Evolutionary conservation across 2,113 vertebrate species (phyloP).

Genomic region (Dicaeum eximium): DNA sequence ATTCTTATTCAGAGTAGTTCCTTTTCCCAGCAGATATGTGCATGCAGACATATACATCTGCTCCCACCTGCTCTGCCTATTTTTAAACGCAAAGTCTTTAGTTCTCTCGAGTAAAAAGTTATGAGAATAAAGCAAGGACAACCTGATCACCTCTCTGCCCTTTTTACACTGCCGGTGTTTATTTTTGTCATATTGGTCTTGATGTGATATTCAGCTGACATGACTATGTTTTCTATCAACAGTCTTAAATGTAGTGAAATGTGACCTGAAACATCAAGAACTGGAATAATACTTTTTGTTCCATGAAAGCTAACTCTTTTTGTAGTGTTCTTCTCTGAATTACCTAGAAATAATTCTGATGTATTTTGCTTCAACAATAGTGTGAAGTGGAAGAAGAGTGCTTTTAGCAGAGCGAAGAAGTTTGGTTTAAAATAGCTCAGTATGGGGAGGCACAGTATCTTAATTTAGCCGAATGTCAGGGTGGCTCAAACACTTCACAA

Average conservation of each 20-base stretch:
- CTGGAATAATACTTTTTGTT: neutral
- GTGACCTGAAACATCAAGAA: neutral
- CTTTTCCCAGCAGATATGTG: neutral
- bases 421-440: constrained; percentile 33
- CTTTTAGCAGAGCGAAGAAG: neutral
- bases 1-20: neutral
- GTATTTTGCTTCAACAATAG: neutral
- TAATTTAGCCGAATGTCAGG: constrained; percentile 20
- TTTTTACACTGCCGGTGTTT: constrained; percentile 5
- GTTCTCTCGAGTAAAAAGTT: neutral
- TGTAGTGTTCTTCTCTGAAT: neutral
- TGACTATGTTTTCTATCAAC: neutral
- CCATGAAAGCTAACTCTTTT: neutral
- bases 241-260: neutral
- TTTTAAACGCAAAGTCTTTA: neutral
- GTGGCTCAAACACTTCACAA: neutral
- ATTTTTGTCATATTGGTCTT: constrained; percentile 36
- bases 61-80: neutral
- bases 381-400: neutral
- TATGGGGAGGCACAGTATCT: neutral
- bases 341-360: neutral
- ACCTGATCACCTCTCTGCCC: neutral
- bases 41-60: neutral
- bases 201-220: neutral
- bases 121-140: constrained; percentile 8